Base-by-base conservation (phyloP, 2,797 vertebrate genomes). In the Eidolon dupreanum region DNA sequence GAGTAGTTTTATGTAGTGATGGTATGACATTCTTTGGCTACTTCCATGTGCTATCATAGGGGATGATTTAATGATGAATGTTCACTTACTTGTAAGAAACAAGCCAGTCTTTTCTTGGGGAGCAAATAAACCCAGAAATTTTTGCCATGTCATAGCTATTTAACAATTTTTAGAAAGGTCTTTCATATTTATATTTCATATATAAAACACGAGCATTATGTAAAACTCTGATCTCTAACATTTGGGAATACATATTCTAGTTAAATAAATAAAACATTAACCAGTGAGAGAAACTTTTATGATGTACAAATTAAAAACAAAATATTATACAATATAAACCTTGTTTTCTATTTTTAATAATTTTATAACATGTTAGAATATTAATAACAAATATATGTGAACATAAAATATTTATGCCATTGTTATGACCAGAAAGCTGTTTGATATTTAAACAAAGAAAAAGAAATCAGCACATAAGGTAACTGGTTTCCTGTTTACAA, bases 381-480 rank as follows among this genome's bases (percentile, higher is more conserved):
- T 88, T 66, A 89, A 89, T 84, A 57, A 68, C 71, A 49, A 86
- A 73, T 65, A 36, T 17, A 82, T 61, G 3, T 94, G 38, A 85
- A 46, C 41, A 85, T 81, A 91, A 90, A 70, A n/a, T 90, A 46
- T 46, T 41, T 77, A 71, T 86, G 43, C 7, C 41, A 73, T 63
- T 38, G 10, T 11, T 83, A 49, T 59, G 28, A 22, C 24, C 33
- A 85, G 84, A 88, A 22, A 11, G 1, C 22, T 91, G 22, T 11
- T 41, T 91, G 46, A 77, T 75, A 85, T 65, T 90, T 91, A 84
- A 90, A 82, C 79, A 61, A 70, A 51, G 17, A 77, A 68, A 85
- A 59, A 90, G 71, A 5, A 88, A 81, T 75, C 36, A 41, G 20
- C 8, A 88, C 81, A 26, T 75, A 75, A 93, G 19, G 55, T 43